A percentile compares a stretch with the other conserved stretches of the same genome.
Evolutionary conservation across 2,888 invertebrate genomes (phyloP).

Genomic region (Xylocampa areola): DNA sequence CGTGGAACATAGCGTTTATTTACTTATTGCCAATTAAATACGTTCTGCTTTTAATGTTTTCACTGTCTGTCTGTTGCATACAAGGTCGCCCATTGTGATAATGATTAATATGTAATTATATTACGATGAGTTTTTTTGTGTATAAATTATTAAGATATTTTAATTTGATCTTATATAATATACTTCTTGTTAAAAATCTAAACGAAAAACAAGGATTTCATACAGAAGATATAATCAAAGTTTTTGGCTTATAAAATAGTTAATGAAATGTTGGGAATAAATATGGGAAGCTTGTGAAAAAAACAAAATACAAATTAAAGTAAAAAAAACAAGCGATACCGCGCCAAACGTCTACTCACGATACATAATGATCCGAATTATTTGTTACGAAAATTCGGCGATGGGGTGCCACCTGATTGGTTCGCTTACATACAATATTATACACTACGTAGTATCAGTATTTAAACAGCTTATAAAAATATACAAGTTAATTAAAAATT

Average conservation of each 20-base stretch:
- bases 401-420: conserved; percentile 40
- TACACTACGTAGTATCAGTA: background rate
- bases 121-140: conserved; percentile 12
- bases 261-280: too few species aligned
- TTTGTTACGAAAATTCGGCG: conserved; percentile 5
- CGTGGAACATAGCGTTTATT: conserved; percentile 13
- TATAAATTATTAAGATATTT: background rate
- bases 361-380: conserved; percentile 24
- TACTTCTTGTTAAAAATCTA: too few species aligned
- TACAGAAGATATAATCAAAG: too few species aligned
- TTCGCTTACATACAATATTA: conserved; percentile 11
- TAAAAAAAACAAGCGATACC: background rate
- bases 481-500: background rate
- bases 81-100: conserved; percentile 35
- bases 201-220: too few species aligned
- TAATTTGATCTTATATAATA: too few species aligned
- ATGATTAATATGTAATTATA: conserved; percentile 24
- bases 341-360: conserved; percentile 4
- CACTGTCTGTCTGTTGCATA: conserved; percentile 30
- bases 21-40: conserved; percentile 28
- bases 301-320: too few species aligned
- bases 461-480: conserved; percentile 27
- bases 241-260: too few species aligned
- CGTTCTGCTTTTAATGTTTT: conserved; percentile 13
- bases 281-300: too few species aligned